phyloP scores from a whole-genome alignment of 1,140 invertebrate species.

The Choristoneura fumiferana region DNA sequence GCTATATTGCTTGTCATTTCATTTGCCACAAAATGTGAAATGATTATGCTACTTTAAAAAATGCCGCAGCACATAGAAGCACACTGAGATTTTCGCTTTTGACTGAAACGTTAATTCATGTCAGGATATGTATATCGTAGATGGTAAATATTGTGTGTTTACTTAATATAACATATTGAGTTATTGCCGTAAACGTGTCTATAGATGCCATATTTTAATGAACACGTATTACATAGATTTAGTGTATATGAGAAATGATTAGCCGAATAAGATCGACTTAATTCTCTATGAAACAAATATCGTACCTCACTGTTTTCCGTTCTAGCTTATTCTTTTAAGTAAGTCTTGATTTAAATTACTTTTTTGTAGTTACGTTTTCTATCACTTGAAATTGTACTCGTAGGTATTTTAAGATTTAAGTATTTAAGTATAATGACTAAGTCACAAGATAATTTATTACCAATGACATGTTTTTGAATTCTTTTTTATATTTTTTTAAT shows the following conservation, averaged over 20 bases:
- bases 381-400: constrained; percentile 24
- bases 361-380: constrained; percentile 40
- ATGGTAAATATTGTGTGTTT: constrained; percentile 14
- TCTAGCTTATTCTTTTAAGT: constrained; percentile 46
- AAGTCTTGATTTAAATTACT: constrained; percentile 36
- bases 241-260: constrained; percentile 25
- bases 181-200: constrained; percentile 61
- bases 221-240: constrained; percentile 34
- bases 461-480: constrained; percentile 73
- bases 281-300: constrained; percentile 40
- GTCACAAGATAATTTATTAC: constrained; percentile 77
- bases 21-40: too few relatives aligned
- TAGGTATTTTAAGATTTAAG: constrained; percentile 17
- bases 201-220: constrained; percentile 65
- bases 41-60: too few relatives aligned
- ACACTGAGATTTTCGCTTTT: too few relatives aligned
- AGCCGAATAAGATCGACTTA: constrained; percentile 37
- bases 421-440: constrained; percentile 70
- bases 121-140: neutral
- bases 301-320: constrained; percentile 51
- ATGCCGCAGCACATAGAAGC: too few relatives aligned
- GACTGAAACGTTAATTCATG: neutral
- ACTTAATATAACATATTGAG: constrained; percentile 18
- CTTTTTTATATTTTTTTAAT: constrained; percentile 62
- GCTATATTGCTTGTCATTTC: too few relatives aligned